phyloP scores from a whole-genome alignment of 2,888 invertebrate species.

The Phrixothrix hirtus region DNA sequence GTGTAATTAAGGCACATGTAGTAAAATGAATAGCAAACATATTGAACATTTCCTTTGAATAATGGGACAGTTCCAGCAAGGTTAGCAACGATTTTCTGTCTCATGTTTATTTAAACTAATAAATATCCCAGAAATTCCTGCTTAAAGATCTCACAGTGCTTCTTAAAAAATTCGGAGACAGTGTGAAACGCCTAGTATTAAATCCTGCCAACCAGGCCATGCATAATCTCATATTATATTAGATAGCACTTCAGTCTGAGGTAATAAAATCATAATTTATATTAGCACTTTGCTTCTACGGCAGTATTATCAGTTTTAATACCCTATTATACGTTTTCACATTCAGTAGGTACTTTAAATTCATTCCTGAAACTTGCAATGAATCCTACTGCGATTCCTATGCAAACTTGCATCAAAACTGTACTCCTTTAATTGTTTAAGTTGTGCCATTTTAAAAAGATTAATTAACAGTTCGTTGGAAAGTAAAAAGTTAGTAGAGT shows the following conservation, averaged over 20 bases:
- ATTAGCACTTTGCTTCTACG: constrained; percentile 36
- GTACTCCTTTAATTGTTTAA: constrained; percentile 8
- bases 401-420: constrained; percentile 9
- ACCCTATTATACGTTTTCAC: constrained; percentile 40
- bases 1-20: constrained; percentile 7
- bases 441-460: too few species aligned
- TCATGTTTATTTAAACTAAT: too few species aligned
- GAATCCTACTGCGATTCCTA: constrained; percentile 27
- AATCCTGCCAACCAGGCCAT: constrained; percentile 22
- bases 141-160: too few species aligned
- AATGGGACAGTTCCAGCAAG: not conserved
- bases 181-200: constrained; percentile 14
- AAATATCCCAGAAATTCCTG: too few species aligned
- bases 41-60: not conserved
- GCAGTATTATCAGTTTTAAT: constrained; percentile 42
- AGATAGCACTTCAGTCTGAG: constrained; percentile 29
- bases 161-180: too few species aligned
- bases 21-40: not conserved
- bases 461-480: too few species aligned
- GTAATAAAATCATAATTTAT: constrained; percentile 44
- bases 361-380: constrained; percentile 37
- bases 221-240: constrained; percentile 27
- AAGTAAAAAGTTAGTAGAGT: too few species aligned
- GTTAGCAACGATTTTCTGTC: not conserved
- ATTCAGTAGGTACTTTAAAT: constrained; percentile 40